Evolutionary conservation across 2,888 invertebrate genomes (phyloP).

Genomic region (Archips xylosteana): DNA sequence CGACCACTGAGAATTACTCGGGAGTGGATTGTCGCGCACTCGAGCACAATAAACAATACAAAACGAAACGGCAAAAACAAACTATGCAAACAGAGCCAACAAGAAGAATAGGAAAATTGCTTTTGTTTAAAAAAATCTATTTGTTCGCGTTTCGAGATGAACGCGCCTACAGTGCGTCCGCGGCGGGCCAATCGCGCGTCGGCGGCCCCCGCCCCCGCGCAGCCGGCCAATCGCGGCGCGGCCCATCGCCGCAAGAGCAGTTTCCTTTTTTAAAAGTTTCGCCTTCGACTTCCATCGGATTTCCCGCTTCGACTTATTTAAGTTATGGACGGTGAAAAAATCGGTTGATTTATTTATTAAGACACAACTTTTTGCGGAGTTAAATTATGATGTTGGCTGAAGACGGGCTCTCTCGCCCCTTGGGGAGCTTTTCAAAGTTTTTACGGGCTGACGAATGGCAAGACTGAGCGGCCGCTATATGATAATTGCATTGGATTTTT

Average conservation of each 20-base stretch:
- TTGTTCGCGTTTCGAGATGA: constrained; percentile 82
- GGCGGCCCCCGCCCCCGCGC: constrained; percentile 74
- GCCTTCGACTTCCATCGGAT: constrained; percentile 84
- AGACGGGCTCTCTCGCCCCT: constrained; percentile 54
- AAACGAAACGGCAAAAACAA: constrained; percentile 82
- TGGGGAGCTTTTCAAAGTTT: constrained; percentile 65
- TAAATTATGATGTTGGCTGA: constrained; percentile 80
- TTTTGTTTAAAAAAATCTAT: constrained; percentile 85
- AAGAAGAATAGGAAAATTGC: constrained; percentile 86
- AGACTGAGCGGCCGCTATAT: constrained; percentile 50
- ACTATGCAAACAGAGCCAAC: constrained; percentile 80
- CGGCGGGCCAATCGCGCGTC: constrained; percentile 73
- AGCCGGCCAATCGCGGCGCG: constrained; percentile 70
- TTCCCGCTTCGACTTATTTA: constrained; percentile 80
- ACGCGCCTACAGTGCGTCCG: constrained; percentile 76
- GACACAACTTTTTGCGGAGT: constrained; percentile 73
- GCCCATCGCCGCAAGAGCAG: constrained; percentile 75
- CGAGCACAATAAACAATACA: constrained; percentile 82
- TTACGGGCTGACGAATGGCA: constrained; percentile 51
- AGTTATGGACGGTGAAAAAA: constrained; percentile 81
- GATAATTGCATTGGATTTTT: constrained; percentile 64
- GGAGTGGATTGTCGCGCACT: constrained; percentile 81
- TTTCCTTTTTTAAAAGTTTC: constrained; percentile 85
- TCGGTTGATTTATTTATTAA: constrained; percentile 79
- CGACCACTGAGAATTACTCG: constrained; percentile 78